These are phyloP conservation scores for Ursus arctos DNA, from an alignment of 2,113 vertebrate genomes.

Conservation along the genomic window DNA sequence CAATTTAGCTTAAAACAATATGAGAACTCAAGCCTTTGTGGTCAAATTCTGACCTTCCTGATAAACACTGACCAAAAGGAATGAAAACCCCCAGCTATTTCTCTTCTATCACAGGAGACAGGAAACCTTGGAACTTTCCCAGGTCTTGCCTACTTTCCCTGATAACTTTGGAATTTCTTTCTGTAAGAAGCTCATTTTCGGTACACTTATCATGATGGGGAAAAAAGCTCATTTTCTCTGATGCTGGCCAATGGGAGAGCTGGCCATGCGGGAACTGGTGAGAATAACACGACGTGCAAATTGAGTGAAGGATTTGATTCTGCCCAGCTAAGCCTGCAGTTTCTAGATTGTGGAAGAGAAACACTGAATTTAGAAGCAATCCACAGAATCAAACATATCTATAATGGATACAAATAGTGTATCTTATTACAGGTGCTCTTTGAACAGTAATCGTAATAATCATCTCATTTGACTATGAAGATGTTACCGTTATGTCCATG, in stretches of 20 bases:
- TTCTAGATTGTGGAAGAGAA: neutral
- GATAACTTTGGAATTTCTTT: neutral
- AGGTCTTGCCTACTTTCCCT: neutral
- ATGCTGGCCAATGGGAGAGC: no score
- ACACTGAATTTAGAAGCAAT: neutral
- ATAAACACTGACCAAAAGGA: neutral
- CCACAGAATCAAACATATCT: neutral
- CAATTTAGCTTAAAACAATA: neutral
- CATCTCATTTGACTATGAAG: neutral
- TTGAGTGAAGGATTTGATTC: neutral
- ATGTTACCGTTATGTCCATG: neutral
- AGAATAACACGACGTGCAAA: fast-evolving
- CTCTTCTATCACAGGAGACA: neutral
- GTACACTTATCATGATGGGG: neutral
- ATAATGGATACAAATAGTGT: neutral
- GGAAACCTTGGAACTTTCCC: neutral
- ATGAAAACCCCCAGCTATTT: neutral
- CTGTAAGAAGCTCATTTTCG: neutral
- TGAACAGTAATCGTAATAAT: neutral
- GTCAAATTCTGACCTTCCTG: neutral
- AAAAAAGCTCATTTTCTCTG: neutral
- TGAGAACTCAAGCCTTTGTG: neutral
- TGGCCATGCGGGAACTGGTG: no score
- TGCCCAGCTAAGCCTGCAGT: neutral
- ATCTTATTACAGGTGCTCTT: neutral